Conservation (phyloP, 2,888 invertebrate genomes). For the Leucophora obtusa region DNA sequence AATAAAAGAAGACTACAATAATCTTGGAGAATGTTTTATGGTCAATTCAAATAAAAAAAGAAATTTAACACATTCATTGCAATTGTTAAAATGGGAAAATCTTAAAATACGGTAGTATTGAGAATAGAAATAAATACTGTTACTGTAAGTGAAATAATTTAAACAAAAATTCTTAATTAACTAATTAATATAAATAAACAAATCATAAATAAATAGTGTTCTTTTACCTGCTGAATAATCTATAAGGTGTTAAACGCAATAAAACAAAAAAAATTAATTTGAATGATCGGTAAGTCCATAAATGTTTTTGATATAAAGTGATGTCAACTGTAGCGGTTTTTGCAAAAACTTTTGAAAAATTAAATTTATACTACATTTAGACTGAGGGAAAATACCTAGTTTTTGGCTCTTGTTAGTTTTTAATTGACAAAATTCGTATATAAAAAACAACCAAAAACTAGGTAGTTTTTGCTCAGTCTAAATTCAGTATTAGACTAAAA, state of each 20-base stretch:
- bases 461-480: no score
- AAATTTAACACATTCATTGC: conserved; percentile 8
- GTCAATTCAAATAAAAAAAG: conserved; percentile 4
- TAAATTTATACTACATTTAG: no score
- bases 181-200: background rate
- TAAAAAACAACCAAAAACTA: no score
- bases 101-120: background rate
- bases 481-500: no score
- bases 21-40: conserved; percentile 35
- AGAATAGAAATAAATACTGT: conserved; percentile 3
- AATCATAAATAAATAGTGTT: background rate
- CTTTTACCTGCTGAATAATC: background rate
- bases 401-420: no score
- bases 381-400: no score
- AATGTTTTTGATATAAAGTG: background rate
- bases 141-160: conserved; percentile 8
- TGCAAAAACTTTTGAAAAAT: no score
- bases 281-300: conserved; percentile 41
- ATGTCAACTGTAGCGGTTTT: background rate
- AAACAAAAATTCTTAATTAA: conserved; percentile 2
- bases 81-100: background rate
- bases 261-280: background rate
- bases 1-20: background rate
- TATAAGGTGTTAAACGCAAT: conserved; percentile 17
- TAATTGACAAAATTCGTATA: no score